A percentile compares a stretch with the other conserved stretches of the same genome.
These are phyloP conservation scores for Rana temporaria DNA, from an alignment of 2,113 vertebrate genomes.

Conservation along the genomic window DNA sequence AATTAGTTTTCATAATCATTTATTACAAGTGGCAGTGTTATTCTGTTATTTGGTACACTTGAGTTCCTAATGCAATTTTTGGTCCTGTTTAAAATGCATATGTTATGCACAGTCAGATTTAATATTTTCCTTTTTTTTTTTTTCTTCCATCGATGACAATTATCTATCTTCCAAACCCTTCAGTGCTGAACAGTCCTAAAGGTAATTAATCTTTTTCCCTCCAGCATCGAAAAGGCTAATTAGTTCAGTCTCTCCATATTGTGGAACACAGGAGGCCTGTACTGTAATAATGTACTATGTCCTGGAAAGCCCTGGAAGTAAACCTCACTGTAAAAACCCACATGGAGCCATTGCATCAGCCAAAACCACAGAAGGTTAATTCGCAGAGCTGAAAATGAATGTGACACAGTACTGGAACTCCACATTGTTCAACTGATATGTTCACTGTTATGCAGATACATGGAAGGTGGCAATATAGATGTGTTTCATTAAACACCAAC, in stretches of 20 bases:
- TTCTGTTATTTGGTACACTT: slow-evolving; percentile 5
- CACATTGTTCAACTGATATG: no score
- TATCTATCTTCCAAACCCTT: slow-evolving; percentile 42
- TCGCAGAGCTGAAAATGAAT: not conserved
- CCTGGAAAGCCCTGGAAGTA: slow-evolving; percentile 39
- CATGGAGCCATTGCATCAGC: not conserved
- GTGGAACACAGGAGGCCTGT: not conserved
- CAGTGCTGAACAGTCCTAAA: slow-evolving; percentile 26
- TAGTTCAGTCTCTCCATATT: slow-evolving; percentile 45
- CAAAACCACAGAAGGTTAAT: not conserved
- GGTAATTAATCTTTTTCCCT: slow-evolving; percentile 50
- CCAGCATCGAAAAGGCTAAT: slow-evolving; percentile 35
- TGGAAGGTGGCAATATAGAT: no score
- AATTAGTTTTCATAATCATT: slow-evolving; percentile 41
- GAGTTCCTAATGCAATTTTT: slow-evolving; percentile 29
- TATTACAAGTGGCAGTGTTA: slow-evolving; percentile 24
- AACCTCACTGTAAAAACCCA: not conserved
- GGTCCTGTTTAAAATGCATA: not conserved
- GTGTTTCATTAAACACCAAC: no score
- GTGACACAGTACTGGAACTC: not conserved
- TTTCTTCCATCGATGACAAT: slow-evolving; percentile 23
- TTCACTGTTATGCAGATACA: no score
- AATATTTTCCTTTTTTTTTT: slow-evolving; percentile 2
- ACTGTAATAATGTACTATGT: slow-evolving; percentile 14
- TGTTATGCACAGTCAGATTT: not conserved